phyloP scores from a whole-genome alignment of 2,888 invertebrate genomes.

The Tachina lurida region DNA sequence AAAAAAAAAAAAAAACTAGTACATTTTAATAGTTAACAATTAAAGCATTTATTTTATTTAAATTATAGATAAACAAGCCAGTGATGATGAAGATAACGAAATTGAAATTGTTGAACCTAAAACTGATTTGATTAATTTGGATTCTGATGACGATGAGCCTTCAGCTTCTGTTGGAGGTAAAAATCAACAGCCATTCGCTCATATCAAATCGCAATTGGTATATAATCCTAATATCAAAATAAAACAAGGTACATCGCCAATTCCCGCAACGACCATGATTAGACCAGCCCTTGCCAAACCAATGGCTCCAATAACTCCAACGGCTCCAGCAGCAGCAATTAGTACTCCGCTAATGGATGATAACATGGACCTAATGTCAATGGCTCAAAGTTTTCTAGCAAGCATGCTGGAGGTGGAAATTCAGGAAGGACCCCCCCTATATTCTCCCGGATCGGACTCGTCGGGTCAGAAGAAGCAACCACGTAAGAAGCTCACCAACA shows the following conservation, averaged over 20 bases:
- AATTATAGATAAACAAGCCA: constrained; percentile 81
- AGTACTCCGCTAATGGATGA: constrained; percentile 36
- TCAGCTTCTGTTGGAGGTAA: constrained; percentile 49
- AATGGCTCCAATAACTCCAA: neutral
- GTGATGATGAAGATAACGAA: constrained; percentile 82
- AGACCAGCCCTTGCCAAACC: neutral
- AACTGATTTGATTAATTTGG: constrained; percentile 81
- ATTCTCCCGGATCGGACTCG: constrained; percentile 51
- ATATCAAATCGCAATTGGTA: constrained; percentile 26
- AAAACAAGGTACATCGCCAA: neutral
- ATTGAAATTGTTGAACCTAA: constrained; percentile 82
- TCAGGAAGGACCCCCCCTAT: constrained; percentile 71
- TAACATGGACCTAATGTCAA: constrained; percentile 69
- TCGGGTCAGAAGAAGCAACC: constrained; percentile 79
- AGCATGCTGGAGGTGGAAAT: constrained; percentile 81
- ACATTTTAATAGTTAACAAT: neutral
- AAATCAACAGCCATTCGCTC: constrained; percentile 10
- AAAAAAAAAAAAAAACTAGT: too few species aligned
- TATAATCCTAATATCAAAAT: neutral
- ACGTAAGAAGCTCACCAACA: constrained; percentile 81
- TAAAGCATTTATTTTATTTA: constrained; percentile 4
- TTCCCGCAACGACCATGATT: neutral
- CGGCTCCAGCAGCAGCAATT: neutral
- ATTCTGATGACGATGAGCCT: constrained; percentile 80
- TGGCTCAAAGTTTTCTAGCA: constrained; percentile 78